Percentiles rank a stretch among this genome's conserved stretches.
These are phyloP conservation scores for Caretta caretta DNA, from an alignment of 2,113 vertebrate genomes.

Conservation along the genomic window DNA sequence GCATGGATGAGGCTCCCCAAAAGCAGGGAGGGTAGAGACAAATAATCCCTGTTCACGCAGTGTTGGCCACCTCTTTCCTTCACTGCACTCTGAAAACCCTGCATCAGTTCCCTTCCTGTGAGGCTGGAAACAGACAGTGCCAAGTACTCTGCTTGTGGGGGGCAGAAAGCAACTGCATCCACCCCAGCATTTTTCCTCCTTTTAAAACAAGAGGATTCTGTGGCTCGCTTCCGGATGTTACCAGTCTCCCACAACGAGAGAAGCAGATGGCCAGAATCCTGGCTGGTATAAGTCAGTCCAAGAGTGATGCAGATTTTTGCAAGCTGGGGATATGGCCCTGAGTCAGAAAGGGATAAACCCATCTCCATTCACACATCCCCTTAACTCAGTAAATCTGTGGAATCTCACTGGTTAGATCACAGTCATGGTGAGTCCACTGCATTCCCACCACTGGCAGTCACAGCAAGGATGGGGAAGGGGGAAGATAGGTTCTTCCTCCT, in stretches of 20 bases:
- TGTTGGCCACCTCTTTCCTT: not conserved
- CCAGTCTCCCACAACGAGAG: not conserved
- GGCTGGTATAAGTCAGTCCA: not conserved
- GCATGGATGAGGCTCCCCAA: not conserved
- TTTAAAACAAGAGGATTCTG: not conserved
- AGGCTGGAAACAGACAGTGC: not conserved
- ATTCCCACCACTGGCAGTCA: not conserved
- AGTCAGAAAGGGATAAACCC: not conserved
- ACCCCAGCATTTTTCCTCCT: not conserved
- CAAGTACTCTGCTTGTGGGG: not conserved
- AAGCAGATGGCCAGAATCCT: not conserved
- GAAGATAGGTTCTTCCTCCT: not conserved
- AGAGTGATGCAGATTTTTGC: no score
- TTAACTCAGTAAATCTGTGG: not conserved
- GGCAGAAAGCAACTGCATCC: not conserved
- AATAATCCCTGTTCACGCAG: not conserved
- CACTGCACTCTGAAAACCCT: not conserved
- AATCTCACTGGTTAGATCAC: not conserved
- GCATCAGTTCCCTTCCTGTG: not conserved
- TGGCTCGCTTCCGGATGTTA: not conserved
- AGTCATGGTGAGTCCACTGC: not conserved
- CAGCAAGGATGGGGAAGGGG: not conserved
- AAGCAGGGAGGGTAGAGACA: not conserved
- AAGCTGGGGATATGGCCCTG: not conserved
- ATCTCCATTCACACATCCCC: not conserved